These are phyloP conservation scores for Platysteira castanea DNA, from an alignment of 2,113 vertebrate species.

Conservation along the genomic window DNA sequence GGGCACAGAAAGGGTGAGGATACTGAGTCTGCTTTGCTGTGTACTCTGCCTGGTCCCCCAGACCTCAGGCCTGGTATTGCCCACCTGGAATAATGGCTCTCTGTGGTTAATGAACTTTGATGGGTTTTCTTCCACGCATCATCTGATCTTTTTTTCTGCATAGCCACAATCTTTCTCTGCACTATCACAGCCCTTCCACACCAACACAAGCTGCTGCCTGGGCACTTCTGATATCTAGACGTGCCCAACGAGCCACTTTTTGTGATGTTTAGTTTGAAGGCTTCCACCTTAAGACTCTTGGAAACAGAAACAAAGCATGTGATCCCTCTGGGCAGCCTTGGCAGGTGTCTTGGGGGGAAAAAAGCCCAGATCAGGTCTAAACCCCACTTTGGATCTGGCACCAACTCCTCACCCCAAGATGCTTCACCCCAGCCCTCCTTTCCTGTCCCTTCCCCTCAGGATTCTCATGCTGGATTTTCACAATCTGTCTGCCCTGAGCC, in stretches of 20 bases:
- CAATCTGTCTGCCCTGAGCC: neutral
- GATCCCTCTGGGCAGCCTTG: neutral
- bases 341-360: neutral
- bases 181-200: neutral
- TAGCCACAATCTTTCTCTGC: neutral
- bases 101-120: neutral
- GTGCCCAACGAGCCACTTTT: neutral
- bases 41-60: neutral
- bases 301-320: neutral
- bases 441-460: neutral
- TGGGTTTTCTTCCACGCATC: neutral
- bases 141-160: neutral
- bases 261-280: neutral
- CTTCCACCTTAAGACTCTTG: neutral
- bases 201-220: neutral
- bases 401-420: fast-evolving
- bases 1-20: neutral
- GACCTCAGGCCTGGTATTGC: neutral
- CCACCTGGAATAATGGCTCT: neutral
- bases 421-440: neutral
- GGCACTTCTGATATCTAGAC: neutral
- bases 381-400: neutral
- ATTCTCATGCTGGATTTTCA: neutral
- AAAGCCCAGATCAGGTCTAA: neutral
- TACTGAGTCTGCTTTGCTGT: neutral